Percentiles rank a stretch among this genome's conserved stretches.
Evolutionary conservation across 2,888 invertebrate species (phyloP).

Genomic region (Torymus aiolomorphi): DNA sequence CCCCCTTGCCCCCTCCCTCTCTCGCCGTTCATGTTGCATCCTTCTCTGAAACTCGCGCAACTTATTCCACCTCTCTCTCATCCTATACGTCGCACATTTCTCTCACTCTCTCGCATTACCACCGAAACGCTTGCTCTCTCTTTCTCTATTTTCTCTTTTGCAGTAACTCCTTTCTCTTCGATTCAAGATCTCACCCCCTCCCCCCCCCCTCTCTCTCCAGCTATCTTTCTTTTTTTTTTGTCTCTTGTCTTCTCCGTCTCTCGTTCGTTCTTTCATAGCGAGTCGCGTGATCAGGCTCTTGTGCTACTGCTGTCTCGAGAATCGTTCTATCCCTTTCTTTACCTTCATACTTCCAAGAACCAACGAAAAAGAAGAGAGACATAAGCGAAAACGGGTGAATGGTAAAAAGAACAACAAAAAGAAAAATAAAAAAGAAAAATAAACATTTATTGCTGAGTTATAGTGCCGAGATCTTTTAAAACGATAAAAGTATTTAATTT

Average conservation of each 20-base stretch:
- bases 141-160: slow-evolving; percentile 35
- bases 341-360: slow-evolving; percentile 37
- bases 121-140: background rate
- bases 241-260: slow-evolving; percentile 31
- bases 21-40: background rate
- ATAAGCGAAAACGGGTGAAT: slow-evolving; percentile 38
- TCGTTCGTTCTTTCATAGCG: slow-evolving; percentile 37
- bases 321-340: slow-evolving; percentile 46
- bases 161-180: slow-evolving; percentile 19
- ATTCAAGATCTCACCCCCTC: slow-evolving; percentile 27
- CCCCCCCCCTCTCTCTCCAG: slow-evolving; percentile 14
- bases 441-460: slow-evolving; percentile 48
- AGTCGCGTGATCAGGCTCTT: slow-evolving; percentile 28
- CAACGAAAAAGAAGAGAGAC: slow-evolving; percentile 2
- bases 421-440: slow-evolving; percentile 35
- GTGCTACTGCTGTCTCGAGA: slow-evolving; percentile 33
- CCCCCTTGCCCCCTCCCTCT: slow-evolving; percentile 26
- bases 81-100: slow-evolving; percentile 18
- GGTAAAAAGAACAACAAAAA: too few species aligned
- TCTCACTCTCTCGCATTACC: background rate
- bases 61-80: slow-evolving; percentile 4
- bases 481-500: slow-evolving; percentile 40
- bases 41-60: background rate
- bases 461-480: slow-evolving; percentile 31
- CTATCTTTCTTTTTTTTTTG: slow-evolving; percentile 27